These are phyloP conservation scores for Drosophila maculinotata DNA, from an alignment of 2,888 invertebrate genomes.

Conservation along the genomic window DNA sequence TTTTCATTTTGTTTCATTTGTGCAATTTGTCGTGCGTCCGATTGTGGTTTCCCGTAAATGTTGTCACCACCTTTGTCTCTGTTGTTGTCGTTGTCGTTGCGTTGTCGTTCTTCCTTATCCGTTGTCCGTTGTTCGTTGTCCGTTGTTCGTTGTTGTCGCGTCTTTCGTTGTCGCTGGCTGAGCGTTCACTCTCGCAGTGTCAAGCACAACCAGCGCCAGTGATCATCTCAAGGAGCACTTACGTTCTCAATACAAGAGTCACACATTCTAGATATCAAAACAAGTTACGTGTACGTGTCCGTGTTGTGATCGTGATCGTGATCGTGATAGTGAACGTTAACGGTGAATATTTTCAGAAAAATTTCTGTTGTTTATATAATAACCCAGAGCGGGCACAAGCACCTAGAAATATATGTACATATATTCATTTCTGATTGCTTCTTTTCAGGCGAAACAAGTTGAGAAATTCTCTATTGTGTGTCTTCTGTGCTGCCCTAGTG, in stretches of 20 bases:
- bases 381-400: conserved; percentile 47
- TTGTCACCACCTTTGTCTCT: conserved; percentile 25
- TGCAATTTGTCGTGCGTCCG: conserved; percentile 39
- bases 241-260: conserved; percentile 18
- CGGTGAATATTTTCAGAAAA: conserved; percentile 39
- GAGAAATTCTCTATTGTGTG: conserved; percentile 55
- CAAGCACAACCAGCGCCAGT: conserved; percentile 62
- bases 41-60: conserved; percentile 18
- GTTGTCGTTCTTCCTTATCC: conserved; percentile 31
- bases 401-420: conserved; percentile 46
- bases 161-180: conserved; percentile 65
- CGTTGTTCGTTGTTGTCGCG: conserved; percentile 63
- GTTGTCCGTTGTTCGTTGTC: conserved; percentile 41
- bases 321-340: conserved; percentile 48
- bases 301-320: conserved; percentile 25
- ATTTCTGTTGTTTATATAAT: conserved; percentile 71
- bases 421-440: conserved; percentile 66
- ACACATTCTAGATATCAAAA: conserved; percentile 1
- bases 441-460: conserved; percentile 69
- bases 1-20: conserved; percentile 71
- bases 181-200: conserved; percentile 63
- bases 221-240: conserved; percentile 52
- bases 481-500: conserved; percentile 58
- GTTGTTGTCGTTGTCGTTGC: conserved; percentile 30
- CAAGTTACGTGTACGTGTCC: conserved; percentile 21